Percentiles rank a stretch among this genome's conserved stretches.
Conservation (phyloP, 2,888 invertebrate species). For the Trissolcus brochymenae region DNA sequence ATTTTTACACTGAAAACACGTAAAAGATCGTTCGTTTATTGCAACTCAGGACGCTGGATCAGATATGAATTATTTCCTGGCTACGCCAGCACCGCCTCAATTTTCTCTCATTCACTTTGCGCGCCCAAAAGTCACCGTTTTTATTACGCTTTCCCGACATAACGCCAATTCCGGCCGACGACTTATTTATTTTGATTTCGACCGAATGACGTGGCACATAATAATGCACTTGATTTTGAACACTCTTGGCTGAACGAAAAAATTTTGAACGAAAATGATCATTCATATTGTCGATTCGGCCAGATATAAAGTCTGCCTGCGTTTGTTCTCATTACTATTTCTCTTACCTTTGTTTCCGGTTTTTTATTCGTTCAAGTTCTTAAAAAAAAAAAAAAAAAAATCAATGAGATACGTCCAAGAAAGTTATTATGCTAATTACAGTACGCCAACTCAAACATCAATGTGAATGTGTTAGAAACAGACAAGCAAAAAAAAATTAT, state of each 20-base stretch:
- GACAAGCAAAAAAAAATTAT: neutral
- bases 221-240: conserved; percentile 37
- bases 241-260: conserved; percentile 12
- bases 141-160: conserved; percentile 39
- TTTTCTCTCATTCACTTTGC: conserved; percentile 50
- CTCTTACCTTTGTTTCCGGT: too few species aligned
- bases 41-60: conserved; percentile 28
- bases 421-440: conserved; percentile 10
- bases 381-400: too few species aligned
- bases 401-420: conserved; percentile 12
- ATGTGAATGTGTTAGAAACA: neutral
- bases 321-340: neutral
- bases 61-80: conserved; percentile 48
- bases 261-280: conserved; percentile 24
- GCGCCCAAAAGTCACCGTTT: conserved; percentile 8
- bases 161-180: conserved; percentile 16
- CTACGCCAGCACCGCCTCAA: conserved; percentile 26
- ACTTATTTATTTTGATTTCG: conserved; percentile 36
- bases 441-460: neutral
- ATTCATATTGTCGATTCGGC: conserved; percentile 13
- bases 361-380: too few species aligned
- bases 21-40: conserved; percentile 48
- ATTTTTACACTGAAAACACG: conserved; percentile 31
- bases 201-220: conserved; percentile 27
- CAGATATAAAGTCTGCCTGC: neutral